Percentiles rank a stretch among this genome's conserved stretches.
Evolutionary conservation across 2,797 vertebrate species (phyloP).

Genomic region (Eulemur rubriventer): DNA sequence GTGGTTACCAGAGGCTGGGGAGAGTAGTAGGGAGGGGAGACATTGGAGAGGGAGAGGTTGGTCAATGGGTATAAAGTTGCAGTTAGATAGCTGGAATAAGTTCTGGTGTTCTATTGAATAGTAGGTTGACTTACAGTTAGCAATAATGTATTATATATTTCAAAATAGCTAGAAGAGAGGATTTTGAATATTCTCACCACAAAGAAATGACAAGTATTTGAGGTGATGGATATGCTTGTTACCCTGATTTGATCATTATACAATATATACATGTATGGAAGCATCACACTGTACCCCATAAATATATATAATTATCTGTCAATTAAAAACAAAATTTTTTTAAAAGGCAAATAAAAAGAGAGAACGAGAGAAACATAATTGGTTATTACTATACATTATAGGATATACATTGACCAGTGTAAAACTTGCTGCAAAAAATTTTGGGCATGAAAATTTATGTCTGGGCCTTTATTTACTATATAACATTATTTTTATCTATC

Average conservation of each 20-base stretch:
- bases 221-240: neutral
- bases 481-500: slow-evolving; percentile 15
- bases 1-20: neutral
- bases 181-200: neutral
- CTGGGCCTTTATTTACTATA: slow-evolving; percentile 2
- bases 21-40: neutral
- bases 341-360: neutral
- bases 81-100: neutral
- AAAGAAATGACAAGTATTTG: neutral
- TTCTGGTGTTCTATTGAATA: neutral
- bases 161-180: neutral
- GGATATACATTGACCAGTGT: neutral
- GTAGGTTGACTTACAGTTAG: neutral
- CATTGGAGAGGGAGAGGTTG: neutral
- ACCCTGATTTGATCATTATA: neutral
- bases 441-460: neutral
- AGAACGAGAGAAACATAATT: neutral
- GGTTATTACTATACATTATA: neutral
- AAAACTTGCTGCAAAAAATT: neutral
- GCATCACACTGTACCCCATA: neutral
- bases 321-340: neutral
- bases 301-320: neutral
- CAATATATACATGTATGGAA: neutral
- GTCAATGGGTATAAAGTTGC: neutral
- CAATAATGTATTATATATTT: neutral